These are phyloP conservation scores for Pocillopora damicornis DNA, from an alignment of 64 coral and sea anemone genomes.

Conservation along the genomic window DNA sequence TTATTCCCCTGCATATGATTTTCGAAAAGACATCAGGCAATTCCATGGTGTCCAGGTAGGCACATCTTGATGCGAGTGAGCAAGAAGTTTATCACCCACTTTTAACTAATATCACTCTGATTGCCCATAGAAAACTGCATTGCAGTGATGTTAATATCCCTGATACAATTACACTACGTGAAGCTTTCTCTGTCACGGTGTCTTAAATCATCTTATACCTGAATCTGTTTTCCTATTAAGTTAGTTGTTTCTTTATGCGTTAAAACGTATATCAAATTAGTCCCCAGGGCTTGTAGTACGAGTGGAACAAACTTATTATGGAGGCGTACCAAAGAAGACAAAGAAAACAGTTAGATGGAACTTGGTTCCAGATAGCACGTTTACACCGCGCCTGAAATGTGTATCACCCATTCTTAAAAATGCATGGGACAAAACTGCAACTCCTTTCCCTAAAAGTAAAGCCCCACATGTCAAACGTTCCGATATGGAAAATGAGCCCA, in stretches of 20 bases:
- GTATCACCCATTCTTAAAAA: constrained; percentile 22
- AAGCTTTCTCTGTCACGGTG: too few relatives aligned
- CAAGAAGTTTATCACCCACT: background rate
- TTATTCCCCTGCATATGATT: too few relatives aligned
- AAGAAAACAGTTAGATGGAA: constrained; percentile 8
- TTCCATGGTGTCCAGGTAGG: background rate
- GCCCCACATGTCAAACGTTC: background rate
- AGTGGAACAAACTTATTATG: constrained; percentile 22
- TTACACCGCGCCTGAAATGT: background rate
- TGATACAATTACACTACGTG: too few relatives aligned
- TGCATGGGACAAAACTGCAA: background rate
- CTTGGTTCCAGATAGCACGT: constrained; percentile 3
- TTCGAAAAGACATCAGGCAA: too few relatives aligned
- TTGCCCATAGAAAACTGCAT: too few relatives aligned
- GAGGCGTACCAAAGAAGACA: background rate
- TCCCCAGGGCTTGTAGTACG: background rate
- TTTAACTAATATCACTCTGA: too few relatives aligned
- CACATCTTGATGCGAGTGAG: background rate
- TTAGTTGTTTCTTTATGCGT: background rate
- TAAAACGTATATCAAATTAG: background rate
- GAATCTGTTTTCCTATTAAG: background rate
- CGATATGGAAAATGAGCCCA: too few relatives aligned
- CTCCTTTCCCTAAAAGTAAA: background rate
- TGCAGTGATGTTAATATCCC: too few relatives aligned
- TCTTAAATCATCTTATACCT: too few relatives aligned